Conservation (phyloP, 2,888 invertebrate genomes). For the Prostheceraeus crozeri region DNA sequence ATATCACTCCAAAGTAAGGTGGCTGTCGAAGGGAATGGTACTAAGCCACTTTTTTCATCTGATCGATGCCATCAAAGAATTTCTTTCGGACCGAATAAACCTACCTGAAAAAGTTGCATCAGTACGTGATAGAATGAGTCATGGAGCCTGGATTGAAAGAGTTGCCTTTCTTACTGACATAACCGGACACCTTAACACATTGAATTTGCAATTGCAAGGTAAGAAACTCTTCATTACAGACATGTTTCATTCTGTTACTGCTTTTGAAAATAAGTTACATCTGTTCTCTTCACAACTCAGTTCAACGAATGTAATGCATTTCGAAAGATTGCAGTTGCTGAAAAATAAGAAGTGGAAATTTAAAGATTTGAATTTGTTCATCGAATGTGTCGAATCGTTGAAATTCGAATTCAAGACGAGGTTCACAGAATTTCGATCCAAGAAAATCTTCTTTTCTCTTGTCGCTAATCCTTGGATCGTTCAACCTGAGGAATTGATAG, state of each 20-base stretch:
- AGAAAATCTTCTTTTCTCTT: too few relatives aligned
- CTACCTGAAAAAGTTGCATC: background rate
- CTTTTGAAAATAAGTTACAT: background rate
- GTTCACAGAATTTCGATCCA: too few relatives aligned
- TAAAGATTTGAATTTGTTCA: too few relatives aligned
- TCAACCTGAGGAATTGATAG: constrained; percentile 4
- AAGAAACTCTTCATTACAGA: constrained; percentile 7
- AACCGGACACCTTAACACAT: background rate
- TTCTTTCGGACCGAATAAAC: background rate
- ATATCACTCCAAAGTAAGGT: constrained; percentile 28
- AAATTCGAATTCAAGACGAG: too few relatives aligned
- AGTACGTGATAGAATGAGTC: background rate
- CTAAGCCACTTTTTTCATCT: constrained; percentile 11
- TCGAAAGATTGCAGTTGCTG: background rate
- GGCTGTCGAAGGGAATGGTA: constrained; percentile 13
- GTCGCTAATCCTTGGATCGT: too few relatives aligned
- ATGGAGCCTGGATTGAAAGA: background rate
- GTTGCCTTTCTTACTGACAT: constrained; percentile 15
- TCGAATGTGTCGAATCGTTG: too few relatives aligned
- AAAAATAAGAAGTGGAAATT: too few relatives aligned
- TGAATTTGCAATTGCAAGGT: constrained; percentile 19
- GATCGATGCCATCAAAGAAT: constrained; percentile 9
- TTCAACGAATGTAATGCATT: background rate
- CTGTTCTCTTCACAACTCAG: background rate
- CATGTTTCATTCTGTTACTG: too few relatives aligned